phyloP scores from a whole-genome alignment of 2,113 vertebrate species.

The Cavia porcellus region DNA sequence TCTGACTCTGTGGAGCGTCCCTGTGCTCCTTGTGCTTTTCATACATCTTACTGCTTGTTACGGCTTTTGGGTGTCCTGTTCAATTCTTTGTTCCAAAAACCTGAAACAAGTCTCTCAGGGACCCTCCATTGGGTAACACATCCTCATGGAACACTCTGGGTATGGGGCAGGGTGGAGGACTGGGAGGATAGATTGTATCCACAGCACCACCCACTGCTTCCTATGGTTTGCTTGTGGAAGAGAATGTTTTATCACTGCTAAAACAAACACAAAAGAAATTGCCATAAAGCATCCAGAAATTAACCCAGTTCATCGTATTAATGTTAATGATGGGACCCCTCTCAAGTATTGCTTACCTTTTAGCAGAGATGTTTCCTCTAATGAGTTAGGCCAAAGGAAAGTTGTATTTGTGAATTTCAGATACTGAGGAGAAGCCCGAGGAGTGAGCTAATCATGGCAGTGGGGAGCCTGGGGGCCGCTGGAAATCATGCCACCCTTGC shows the following conservation, averaged over 20 bases:
- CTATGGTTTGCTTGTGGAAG: fast-evolving
- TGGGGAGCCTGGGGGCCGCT: not conserved
- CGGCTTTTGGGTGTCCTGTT: not conserved
- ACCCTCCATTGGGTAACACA: not conserved
- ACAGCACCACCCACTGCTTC: fast-evolving
- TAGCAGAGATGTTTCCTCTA: conserved; percentile 24
- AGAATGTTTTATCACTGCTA: not conserved
- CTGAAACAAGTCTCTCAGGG: not conserved
- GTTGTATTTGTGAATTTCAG: not conserved
- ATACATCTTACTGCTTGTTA: not conserved
- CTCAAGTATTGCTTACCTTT: not conserved
- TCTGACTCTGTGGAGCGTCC: not conserved
- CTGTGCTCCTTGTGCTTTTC: not conserved
- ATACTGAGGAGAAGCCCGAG: not conserved
- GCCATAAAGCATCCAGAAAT: not conserved
- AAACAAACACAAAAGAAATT: not conserved
- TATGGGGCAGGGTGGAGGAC: too few species aligned
- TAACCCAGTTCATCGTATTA: not conserved
- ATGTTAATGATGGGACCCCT: not conserved
- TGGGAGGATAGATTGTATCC: not conserved
- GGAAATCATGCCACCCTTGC: too few species aligned
- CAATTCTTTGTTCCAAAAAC: not conserved
- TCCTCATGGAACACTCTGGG: fast-evolving
- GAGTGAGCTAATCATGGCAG: not conserved
- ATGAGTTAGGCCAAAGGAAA: not conserved